These are phyloP conservation scores for Flexamia atlantica DNA, from an alignment of 2,888 invertebrate genomes.

Conservation along the genomic window DNA sequence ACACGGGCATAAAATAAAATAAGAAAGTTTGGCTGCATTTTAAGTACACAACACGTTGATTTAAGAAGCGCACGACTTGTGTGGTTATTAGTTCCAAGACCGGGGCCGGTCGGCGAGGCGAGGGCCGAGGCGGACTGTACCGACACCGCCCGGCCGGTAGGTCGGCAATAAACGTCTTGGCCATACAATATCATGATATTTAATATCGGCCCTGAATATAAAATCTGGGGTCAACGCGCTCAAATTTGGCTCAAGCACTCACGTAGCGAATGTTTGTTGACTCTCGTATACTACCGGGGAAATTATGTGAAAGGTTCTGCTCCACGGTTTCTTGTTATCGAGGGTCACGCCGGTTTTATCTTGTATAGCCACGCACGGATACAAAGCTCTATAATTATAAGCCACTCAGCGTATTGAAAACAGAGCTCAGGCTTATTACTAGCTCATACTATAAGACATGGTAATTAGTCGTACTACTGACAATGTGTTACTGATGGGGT, in stretches of 20 bases:
- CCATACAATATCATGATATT: conserved; percentile 48
- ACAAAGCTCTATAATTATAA: too few species aligned
- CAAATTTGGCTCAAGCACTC: conserved; percentile 33
- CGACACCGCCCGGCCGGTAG: conserved; percentile 25
- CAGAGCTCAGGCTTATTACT: too few species aligned
- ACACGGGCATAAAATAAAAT: too few species aligned
- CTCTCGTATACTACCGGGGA: not conserved
- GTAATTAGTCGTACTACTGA: too few species aligned
- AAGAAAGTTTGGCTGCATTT: too few species aligned
- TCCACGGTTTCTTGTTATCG: not conserved
- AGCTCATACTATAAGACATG: too few species aligned
- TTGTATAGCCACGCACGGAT: not conserved
- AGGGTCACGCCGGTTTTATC: not conserved
- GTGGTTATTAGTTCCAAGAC: too few species aligned
- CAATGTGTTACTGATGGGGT: too few species aligned
- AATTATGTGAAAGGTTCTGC: not conserved
- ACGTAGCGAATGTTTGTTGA: conserved; percentile 11
- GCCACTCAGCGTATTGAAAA: too few species aligned
- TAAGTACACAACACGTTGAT: too few species aligned
- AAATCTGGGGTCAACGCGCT: conserved; percentile 40
- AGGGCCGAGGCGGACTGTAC: conserved; percentile 16
- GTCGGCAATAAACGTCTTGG: conserved; percentile 32
- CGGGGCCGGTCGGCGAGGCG: too few species aligned
- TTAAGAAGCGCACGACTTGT: too few species aligned
- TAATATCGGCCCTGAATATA: conserved; percentile 34